Conservation (phyloP, 92 coral and sea anemone species). For the Epizoanthus fatuus region DNA sequence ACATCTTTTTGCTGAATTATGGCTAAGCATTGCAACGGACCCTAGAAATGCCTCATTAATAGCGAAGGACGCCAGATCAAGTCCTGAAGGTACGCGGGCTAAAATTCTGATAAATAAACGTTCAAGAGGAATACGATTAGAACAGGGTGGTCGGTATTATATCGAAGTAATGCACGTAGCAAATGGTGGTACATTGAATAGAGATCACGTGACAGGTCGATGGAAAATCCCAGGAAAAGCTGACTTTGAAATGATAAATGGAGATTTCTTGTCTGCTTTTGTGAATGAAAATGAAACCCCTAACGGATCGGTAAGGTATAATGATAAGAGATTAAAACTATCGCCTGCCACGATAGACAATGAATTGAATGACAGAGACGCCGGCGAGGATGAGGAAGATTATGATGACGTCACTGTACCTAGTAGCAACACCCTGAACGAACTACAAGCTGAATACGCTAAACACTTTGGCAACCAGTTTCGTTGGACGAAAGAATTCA, state of each 20-base stretch:
- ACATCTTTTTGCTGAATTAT: constrained; percentile 75
- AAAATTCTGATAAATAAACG: neutral
- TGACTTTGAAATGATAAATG: constrained; percentile 33
- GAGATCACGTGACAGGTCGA: constrained; percentile 72
- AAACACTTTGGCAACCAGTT: constrained; percentile 15
- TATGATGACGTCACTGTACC: constrained; percentile 32
- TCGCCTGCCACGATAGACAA: constrained; percentile 36
- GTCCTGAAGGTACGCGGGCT: neutral
- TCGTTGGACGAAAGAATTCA: constrained; percentile 1
- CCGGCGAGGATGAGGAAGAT: constrained; percentile 68
- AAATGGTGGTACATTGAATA: constrained; percentile 68
- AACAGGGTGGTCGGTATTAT: constrained; percentile 57
- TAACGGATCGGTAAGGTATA: neutral
- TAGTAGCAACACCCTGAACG: neutral
- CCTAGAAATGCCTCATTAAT: constrained; percentile 59
- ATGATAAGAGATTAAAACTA: neutral
- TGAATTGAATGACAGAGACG: constrained; percentile 43
- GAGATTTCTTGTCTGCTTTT: constrained; percentile 67
- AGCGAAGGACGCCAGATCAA: constrained; percentile 62
- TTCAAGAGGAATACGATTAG: constrained; percentile 51
- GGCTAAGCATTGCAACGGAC: constrained; percentile 71
- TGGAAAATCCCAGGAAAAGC: constrained; percentile 79
- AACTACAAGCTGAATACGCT: neutral
- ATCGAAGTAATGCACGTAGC: constrained; percentile 79
- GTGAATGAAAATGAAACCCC: constrained; percentile 44